phyloP scores from a whole-genome alignment of 2,888 invertebrate species.

The Drosophila fulvimacula region DNA sequence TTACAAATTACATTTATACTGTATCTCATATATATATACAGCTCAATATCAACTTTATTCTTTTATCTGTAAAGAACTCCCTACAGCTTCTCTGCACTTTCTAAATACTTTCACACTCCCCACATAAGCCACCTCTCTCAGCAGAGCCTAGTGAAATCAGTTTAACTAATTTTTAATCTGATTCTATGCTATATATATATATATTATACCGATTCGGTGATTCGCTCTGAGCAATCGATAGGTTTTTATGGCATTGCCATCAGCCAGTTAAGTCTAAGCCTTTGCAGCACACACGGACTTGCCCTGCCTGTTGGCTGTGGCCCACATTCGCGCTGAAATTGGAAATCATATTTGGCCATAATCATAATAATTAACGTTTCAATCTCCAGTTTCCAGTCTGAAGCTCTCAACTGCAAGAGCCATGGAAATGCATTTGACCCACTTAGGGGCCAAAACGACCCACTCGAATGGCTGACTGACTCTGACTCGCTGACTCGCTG shows the following conservation, averaged over 20 bases:
- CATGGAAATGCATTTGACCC: conserved; percentile 72
- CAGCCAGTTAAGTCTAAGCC: background rate
- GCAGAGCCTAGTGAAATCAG: background rate
- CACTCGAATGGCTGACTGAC: conserved; percentile 60
- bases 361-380: conserved; percentile 35
- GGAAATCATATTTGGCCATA: conserved; percentile 27
- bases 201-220: background rate
- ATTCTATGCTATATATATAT: background rate
- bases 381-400: conserved; percentile 35
- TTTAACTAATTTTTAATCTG: background rate
- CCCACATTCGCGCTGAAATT: conserved; percentile 20
- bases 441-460: conserved; percentile 45
- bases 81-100: too few relatives aligned
- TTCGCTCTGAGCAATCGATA: background rate
- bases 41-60: too few relatives aligned
- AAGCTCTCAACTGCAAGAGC: conserved; percentile 29
- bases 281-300: background rate
- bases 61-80: too few relatives aligned
- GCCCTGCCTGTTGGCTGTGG: conserved; percentile 3
- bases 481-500: conserved; percentile 20
- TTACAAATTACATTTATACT: too few relatives aligned
- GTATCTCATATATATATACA: too few relatives aligned
- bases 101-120: too few relatives aligned
- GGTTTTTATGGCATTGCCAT: background rate
- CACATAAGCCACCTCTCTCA: background rate